These are phyloP conservation scores for Buphagus erythrorhynchus DNA, from an alignment of 2,797 vertebrate species.

Conservation along the genomic window DNA sequence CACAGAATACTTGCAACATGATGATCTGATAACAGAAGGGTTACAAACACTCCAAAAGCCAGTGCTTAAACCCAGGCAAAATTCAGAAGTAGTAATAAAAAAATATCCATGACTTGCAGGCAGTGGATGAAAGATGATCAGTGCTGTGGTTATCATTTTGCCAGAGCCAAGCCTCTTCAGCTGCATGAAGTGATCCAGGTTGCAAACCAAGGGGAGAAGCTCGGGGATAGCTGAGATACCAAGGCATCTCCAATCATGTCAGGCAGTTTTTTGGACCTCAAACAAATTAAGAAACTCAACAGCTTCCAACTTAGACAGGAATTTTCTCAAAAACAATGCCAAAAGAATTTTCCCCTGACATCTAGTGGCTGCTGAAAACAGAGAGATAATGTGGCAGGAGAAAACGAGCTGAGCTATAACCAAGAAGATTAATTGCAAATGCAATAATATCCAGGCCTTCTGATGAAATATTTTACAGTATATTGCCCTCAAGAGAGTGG, in stretches of 20 bases:
- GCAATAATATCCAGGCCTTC: constrained; percentile 55
- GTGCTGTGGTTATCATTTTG: background rate
- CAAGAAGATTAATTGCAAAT: constrained; percentile 64
- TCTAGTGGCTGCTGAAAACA: background rate
- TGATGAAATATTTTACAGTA: constrained; percentile 67
- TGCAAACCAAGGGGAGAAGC: background rate
- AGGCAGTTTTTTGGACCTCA: background rate
- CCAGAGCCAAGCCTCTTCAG: background rate
- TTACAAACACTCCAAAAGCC: background rate
- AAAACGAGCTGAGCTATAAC: background rate
- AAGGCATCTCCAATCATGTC: background rate
- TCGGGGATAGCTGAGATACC: background rate
- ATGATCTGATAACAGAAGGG: background rate
- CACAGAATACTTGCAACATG: background rate
- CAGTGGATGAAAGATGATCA: background rate
- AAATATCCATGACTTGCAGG: background rate
- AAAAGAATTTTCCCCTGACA: background rate
- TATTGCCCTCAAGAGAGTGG: constrained; percentile 51
- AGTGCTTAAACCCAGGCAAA: background rate
- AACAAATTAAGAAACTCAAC: accelerated
- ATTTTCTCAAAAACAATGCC: background rate
- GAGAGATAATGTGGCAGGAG: background rate
- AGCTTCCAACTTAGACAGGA: background rate
- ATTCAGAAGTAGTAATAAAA: background rate
- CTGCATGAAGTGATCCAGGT: background rate